phyloP scores from a whole-genome alignment of 1,140 invertebrate species.

The Eupristina koningsbergeri region DNA sequence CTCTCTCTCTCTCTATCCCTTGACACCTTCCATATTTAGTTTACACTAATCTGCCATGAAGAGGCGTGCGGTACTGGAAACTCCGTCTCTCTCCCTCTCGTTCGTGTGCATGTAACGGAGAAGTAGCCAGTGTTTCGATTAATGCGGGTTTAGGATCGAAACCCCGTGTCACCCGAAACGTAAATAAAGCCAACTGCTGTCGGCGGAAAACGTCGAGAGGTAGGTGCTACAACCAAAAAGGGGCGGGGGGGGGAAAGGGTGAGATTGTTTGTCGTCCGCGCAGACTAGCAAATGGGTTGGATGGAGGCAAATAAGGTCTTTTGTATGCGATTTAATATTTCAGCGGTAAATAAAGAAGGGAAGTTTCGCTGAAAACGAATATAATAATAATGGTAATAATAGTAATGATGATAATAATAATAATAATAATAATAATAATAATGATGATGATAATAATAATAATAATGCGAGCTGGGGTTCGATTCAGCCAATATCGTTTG shows the following conservation, averaged over 20 bases:
- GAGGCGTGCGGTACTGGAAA: slow-evolving; percentile 19
- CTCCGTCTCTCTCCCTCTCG: background rate
- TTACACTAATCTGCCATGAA: slow-evolving; percentile 52
- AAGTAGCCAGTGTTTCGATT: slow-evolving; percentile 16
- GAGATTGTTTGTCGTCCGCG: slow-evolving; percentile 19
- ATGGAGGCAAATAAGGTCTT: slow-evolving; percentile 49
- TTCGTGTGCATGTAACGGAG: background rate
- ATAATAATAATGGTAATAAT: background rate
- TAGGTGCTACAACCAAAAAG: too few species aligned
- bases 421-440: too few species aligned
- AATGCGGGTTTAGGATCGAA: slow-evolving; percentile 36
- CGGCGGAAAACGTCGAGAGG: background rate
- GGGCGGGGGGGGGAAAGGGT: background rate
- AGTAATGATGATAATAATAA: too few species aligned
- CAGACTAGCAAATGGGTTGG: slow-evolving; percentile 43
- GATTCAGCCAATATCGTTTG: slow-evolving; percentile 23
- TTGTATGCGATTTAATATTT: slow-evolving; percentile 48
- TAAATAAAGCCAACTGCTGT: slow-evolving; percentile 42
- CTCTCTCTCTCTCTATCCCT: slow-evolving; percentile 13
- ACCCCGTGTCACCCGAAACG: background rate
- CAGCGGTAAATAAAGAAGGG: background rate
- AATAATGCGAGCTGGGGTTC: background rate
- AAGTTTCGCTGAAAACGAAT: background rate
- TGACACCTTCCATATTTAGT: slow-evolving; percentile 45
- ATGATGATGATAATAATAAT: too few species aligned